Evolutionary conservation across 2,888 invertebrate genomes (phyloP).

Genomic region (Cancer borealis): DNA sequence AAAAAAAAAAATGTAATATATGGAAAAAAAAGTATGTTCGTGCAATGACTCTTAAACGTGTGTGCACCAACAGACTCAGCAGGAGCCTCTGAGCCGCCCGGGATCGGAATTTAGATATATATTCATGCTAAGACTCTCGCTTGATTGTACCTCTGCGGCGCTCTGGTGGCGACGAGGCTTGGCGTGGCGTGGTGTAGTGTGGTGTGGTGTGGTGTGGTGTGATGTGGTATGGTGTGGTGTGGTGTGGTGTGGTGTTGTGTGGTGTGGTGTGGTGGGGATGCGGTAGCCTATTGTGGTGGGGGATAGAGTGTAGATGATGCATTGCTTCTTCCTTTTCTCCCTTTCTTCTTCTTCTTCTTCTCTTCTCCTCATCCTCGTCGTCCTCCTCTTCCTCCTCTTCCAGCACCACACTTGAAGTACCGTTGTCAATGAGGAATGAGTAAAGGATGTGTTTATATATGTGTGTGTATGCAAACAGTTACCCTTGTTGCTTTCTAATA

Average conservation of each 20-base stretch:
- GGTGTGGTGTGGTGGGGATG: neutral
- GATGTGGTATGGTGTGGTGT: neutral
- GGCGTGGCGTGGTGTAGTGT: neutral
- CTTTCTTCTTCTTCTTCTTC: neutral
- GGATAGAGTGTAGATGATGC: neutral
- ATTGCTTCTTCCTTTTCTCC: neutral
- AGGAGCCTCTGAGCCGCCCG: neutral
- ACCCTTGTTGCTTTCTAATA: neutral
- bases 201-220: no score
- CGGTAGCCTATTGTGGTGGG: neutral
- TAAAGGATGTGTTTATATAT: neutral
- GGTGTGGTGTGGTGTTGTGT: neutral
- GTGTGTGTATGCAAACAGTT: neutral
- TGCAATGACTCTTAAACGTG: neutral
- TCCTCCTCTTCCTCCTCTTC: neutral
- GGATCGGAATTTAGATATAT: conserved; percentile 4
- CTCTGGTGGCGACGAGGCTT: neutral
- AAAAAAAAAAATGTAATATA: neutral
- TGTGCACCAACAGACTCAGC: neutral
- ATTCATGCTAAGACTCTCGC: neutral
- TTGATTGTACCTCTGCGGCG: neutral
- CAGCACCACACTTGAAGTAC: neutral
- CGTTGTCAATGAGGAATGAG: neutral
- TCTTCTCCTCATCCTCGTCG: neutral
- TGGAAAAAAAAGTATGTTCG: neutral